Evolutionary conservation across 2,797 vertebrate species (phyloP), one percentile per base, ranked within the genome.

Genomic region (Phrynocephalus vlangalii): DNA sequence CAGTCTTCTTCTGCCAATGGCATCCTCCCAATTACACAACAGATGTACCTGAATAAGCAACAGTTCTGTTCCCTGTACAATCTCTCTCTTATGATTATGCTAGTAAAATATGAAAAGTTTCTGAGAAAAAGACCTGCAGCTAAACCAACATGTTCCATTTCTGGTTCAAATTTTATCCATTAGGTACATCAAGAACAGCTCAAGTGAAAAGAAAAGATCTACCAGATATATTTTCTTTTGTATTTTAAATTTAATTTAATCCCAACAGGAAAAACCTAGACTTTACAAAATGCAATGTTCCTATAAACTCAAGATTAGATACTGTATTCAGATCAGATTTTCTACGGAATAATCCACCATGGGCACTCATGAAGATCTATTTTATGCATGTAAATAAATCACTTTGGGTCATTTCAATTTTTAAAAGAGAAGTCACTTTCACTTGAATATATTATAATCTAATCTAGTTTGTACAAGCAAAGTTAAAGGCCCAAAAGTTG

Each of bases 401-500:
- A 56, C 13, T 84, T 82, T 87, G 20, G 88, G 84, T 1, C 72
- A 90, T 70, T 92, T 93, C 86, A 92, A 63, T 85, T 88, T 77
- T 63, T 87, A 86, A 89, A 89, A 86, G 88, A 84, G 87, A 93
- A 82, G 90, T 85, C n/a, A 92, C 66, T 86, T 91, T 76, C 90
- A 89, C 67, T 79, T 86, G 72, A 38, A 44, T 66, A 85, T 73
- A 89, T 56, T 60, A 0, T 56, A 72, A 92, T 72, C 44, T 5
- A 3, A 68, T 63, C 86, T 91, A 91, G 90, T 1, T 4, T 95
- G 91, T 92, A 71, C 71, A 88, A 56, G 90, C 93, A 82, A 90
- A 94, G 92, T 92, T 93, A 94, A 94, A 92, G 73, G 83, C 89
- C 95, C 94, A 93, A 94, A 92, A 85, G 28, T 93, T 87, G 87